Base-by-base conservation (phyloP, 2,888 invertebrate species). In the Crossocerus cetratus region DNA sequence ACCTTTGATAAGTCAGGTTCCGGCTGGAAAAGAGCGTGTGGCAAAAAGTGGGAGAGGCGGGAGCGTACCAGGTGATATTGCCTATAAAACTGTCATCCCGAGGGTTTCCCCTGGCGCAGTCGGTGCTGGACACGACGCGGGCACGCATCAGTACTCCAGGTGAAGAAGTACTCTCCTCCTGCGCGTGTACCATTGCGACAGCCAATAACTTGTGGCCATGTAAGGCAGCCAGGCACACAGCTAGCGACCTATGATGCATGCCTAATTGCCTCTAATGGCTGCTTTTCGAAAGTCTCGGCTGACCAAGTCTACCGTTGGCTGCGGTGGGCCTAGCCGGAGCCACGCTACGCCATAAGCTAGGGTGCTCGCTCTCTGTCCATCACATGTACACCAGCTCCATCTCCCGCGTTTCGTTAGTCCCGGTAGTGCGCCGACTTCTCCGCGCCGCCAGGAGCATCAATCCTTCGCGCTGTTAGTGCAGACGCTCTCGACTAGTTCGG, bases 221-320 rank as follows among this genome's bases (percentile, higher is more conserved):
- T 84, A 85, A 73, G 82, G 84, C 66, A 81, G 83, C 79, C 78
- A 65, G 76, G 75, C 32, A 32, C 32, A 32, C 32, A 11, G 32
- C 81, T 74, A 70, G 70, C 76, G 60, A 72, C 77, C 83, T 82
- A 86, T 84, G 86, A 84, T 83, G 85, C 87, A 86, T 86, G 80
- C 81, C 86, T 86, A 86, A 87, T 86, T 82, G 82, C 81, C 73
- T 72, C 77, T 84, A 86, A 86, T 87, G 80, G 78, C 77, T 72
- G 75, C 76, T 85, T 86, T 86, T 86, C 80, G 83, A 86, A 86
- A 86, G 82, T 69, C 64, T 69, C 63, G 61, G 81, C 77, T 78
- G 54, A 65, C 63, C 71, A 57, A 69, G 68, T 60, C 20, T 32
- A 32, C 1, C 32, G 32, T 32, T 32, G 32, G 1, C 32, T 0